Evolutionary conservation across 2,888 invertebrate species (phyloP).

Genomic region (Anodontia alba): DNA sequence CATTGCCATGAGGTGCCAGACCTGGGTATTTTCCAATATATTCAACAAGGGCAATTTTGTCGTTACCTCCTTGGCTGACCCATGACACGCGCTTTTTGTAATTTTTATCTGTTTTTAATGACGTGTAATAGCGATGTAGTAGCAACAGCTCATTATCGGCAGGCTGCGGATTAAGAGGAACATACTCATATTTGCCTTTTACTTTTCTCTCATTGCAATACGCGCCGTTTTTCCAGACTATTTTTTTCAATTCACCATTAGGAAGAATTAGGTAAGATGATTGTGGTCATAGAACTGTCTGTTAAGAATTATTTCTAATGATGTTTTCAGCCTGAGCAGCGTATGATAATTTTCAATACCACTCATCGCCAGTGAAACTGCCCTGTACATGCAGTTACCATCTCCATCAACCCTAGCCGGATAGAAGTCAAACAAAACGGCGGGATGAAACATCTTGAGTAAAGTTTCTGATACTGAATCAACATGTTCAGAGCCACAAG

Average conservation of each 20-base stretch:
- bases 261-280: neutral
- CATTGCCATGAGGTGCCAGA: slow-evolving; percentile 2
- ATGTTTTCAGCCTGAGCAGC: slow-evolving; percentile 17
- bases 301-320: slow-evolving; percentile 17
- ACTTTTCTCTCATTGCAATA: slow-evolving; percentile 1
- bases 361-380: neutral
- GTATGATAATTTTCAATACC: slow-evolving; percentile 8
- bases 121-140: slow-evolving; percentile 5
- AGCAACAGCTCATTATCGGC: neutral
- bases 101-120: neutral
- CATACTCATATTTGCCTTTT: slow-evolving; percentile 3
- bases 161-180: slow-evolving; percentile 2
- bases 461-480: neutral
- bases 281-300: slow-evolving; percentile 9
- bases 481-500: neutral
- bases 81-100: neutral
- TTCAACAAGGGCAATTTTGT: slow-evolving; percentile 4
- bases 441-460: neutral
- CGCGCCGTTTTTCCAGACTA: neutral
- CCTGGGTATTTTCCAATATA: slow-evolving; percentile 38
- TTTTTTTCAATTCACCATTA: slow-evolving; percentile 15
- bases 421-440: neutral
- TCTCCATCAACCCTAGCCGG: slow-evolving; percentile 12
- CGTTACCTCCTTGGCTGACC: neutral
- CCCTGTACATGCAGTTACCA: slow-evolving; percentile 31